Base-by-base conservation (phyloP, 2,113 vertebrate species). In the Tenebrosternarchus preto region DNA sequence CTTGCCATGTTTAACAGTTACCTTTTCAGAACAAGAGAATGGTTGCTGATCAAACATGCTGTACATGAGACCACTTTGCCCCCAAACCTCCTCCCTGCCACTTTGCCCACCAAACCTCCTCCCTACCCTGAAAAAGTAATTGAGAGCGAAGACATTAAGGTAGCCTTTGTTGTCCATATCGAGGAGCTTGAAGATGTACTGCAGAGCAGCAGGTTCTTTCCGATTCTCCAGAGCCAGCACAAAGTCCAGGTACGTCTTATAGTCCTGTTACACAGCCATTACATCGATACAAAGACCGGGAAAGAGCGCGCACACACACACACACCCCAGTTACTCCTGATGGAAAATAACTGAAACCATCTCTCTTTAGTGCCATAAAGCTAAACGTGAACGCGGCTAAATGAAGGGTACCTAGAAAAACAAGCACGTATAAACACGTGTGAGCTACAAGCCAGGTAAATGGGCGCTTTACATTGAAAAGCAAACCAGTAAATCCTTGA, bases 161-260 rank as follows among this genome's bases (percentile, higher is more conserved):
- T 94, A 93, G 83, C 97, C 97, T 89, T 92, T 96, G 92, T 98
- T 98, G 90, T 97, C 96, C 91, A 98, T 98, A 90, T 99, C 98
- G 88, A 99, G 91, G 86, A 99, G 93, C 90, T 99, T 98, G 87
- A 98, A 98, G 86, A 99, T 97, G 85, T 99, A 98, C 53, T 99
- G 98, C 72, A 99, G 89, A 9, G 97, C 98, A 59, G 97, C 97
- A 22, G 98, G 98, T 84, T 99, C 97, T 88, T 99, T 99, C 89
- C 96, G 92, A 92, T 99, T 99, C 90, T 99, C 97, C 92, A 99
- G 92, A 46, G 97, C 98, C 88, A 99, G 91, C 53, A 99, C 98
- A 90, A 99, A 98, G 87, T 98, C 97, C 80, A 99, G 88, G 89
- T 99, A 99, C 27, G 97, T 99, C 87, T 99, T 99, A 88, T 99